Conservation (phyloP, 2,888 invertebrate species). For the Eurytoma adleriae region DNA sequence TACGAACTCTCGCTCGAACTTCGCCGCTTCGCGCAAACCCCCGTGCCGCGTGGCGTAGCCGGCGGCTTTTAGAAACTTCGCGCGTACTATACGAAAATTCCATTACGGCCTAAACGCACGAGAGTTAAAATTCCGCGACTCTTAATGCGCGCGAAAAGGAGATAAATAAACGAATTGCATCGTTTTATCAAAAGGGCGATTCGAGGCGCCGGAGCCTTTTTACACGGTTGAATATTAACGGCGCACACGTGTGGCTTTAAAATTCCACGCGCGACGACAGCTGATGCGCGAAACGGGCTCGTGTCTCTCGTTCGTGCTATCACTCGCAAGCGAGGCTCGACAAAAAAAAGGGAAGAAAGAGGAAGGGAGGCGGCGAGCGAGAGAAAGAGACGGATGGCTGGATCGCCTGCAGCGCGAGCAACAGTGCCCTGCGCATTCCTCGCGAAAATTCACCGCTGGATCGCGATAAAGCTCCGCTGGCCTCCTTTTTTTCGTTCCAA, state of each 20-base stretch:
- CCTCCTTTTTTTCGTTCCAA: too few relatives aligned
- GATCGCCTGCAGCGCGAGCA: too few relatives aligned
- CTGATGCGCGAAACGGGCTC: slow-evolving; percentile 36
- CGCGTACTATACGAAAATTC: not conserved
- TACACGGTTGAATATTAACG: not conserved
- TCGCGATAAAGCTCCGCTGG: not conserved
- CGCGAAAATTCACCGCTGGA: not conserved
- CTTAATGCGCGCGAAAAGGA: not conserved
- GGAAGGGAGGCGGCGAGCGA: not conserved
- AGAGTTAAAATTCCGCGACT: not conserved
- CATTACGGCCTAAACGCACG: not conserved
- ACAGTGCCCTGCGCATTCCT: too few relatives aligned
- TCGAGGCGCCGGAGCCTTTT: too few relatives aligned
- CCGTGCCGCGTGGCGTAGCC: not conserved
- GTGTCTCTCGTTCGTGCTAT: slow-evolving; percentile 16
- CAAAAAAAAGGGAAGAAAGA: slow-evolving; percentile 4
- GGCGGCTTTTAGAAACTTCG: not conserved
- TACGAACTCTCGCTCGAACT: slow-evolving; percentile 23
- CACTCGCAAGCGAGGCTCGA: slow-evolving; percentile 23
- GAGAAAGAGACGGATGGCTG: not conserved
- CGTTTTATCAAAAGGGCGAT: too few relatives aligned
- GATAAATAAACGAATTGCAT: too few relatives aligned
- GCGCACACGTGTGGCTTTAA: slow-evolving; percentile 30
- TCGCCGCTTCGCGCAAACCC: not conserved
- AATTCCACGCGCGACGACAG: slow-evolving; percentile 27